These are phyloP conservation scores for Rhyzopertha dominica DNA, from an alignment of 1,140 invertebrate genomes.

Conservation along the genomic window DNA sequence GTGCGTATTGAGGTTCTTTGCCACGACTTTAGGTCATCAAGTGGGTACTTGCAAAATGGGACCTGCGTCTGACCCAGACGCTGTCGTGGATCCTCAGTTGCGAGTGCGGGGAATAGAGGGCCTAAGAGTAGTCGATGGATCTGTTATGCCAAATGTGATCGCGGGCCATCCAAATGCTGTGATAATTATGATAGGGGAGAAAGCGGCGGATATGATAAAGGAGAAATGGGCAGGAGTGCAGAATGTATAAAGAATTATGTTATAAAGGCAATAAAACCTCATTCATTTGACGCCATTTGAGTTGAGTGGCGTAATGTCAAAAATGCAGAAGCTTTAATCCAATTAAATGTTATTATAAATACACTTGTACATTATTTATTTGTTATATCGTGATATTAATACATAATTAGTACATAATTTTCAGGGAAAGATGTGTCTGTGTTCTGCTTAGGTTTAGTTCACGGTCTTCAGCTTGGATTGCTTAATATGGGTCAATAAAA, in stretches of 20 bases:
- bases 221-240: conserved; percentile 53
- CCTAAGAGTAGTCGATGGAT: conserved; percentile 57
- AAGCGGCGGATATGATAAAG: conserved; percentile 60
- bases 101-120: conserved; percentile 51
- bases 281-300: too few species aligned
- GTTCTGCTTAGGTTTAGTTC: too few species aligned
- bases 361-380: too few species aligned
- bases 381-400: too few species aligned
- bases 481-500: too few species aligned
- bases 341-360: too few species aligned
- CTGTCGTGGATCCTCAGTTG: conserved; percentile 56
- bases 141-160: conserved; percentile 60
- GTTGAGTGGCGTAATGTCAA: not conserved
- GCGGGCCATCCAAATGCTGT: conserved; percentile 60
- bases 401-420: too few species aligned
- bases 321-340: not conserved
- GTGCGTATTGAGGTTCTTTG: conserved; percentile 41
- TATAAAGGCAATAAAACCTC: not conserved
- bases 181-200: conserved; percentile 62
- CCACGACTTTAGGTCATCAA: conserved; percentile 50
- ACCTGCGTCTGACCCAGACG: conserved; percentile 47
- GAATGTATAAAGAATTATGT: not conserved
- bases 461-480: too few species aligned
- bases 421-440: too few species aligned
- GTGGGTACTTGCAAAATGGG: conserved; percentile 64